Percentiles rank a stretch among this genome's conserved stretches.
phyloP scores from a whole-genome alignment of 2,113 vertebrate genomes.

The Onychostruthus taczanowskii region DNA sequence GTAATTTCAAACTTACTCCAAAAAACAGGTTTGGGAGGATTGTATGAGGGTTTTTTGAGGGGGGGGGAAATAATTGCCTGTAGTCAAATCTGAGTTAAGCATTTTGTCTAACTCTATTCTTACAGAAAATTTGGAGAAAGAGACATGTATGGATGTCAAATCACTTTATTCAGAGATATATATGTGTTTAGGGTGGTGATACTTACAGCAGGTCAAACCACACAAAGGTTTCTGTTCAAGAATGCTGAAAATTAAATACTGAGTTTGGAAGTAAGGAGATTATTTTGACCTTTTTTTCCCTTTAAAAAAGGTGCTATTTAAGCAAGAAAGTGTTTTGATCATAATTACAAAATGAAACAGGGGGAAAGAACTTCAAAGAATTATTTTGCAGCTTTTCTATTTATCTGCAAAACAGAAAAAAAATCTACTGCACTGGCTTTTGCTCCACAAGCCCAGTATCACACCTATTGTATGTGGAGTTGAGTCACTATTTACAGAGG shows the following conservation, averaged over 20 bases:
- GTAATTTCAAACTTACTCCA: not conserved
- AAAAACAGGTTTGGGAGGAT: not conserved
- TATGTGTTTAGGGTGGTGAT: not conserved
- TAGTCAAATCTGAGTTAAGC: not conserved
- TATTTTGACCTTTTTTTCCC: not conserved
- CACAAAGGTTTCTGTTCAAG: not conserved
- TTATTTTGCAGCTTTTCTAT: not conserved
- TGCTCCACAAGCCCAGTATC: not conserved
- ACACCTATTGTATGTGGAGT: not conserved
- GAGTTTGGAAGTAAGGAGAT: not conserved
- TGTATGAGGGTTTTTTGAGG: fast-evolving
- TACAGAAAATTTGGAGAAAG: not conserved
- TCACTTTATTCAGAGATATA: not conserved
- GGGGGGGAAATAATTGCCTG: not conserved
- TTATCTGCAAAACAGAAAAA: not conserved
- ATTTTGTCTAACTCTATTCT: not conserved
- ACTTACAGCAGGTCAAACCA: not conserved
- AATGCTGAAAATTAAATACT: not conserved
- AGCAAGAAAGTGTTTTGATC: not conserved
- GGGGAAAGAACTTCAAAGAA: not conserved
- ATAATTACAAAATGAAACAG: not conserved
- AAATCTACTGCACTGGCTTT: not conserved
- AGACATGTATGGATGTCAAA: not conserved
- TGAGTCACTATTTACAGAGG: not conserved
- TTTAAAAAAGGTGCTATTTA: not conserved